Evolutionary conservation across 2,113 vertebrate genomes (phyloP), one percentile per base, ranked within the genome.

Genomic region (Lophochroa leadbeateri): DNA sequence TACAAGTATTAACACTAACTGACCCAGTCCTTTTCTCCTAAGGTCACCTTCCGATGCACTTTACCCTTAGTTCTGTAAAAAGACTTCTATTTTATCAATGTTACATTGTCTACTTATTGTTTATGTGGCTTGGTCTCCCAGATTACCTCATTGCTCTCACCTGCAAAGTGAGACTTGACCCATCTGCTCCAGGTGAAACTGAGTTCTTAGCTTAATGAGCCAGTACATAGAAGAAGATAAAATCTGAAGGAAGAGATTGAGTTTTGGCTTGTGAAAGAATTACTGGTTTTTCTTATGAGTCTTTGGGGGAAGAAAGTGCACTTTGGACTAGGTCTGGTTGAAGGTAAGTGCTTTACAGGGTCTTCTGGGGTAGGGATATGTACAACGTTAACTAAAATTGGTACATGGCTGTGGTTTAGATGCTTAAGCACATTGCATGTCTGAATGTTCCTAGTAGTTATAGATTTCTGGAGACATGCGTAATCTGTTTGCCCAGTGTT

Each of bases 221-320:
- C 70, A 41, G 7, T 7, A 15, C 4, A 5, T 5, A 1, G 3
- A 24, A 69, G 31, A 75, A 65, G 33, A 35, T 31, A 64, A 86
- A 80, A n/a, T 2, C 27, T 53, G 50, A 85, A 60, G 43, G 31
- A 67, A 53, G 43, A 5, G 5, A 2, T 0, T 2, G 0, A 3
- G 0, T 1, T 76, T 9, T 2, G 1, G 2, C 6, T 0, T 37
- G 14, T 61, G 6, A 1, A 9, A 11, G 25, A 1, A 2, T 9
- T 0, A 0, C 0, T 39, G 5, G 0, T 0, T 7, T 53, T 57
- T 24, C 0, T 0, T 17, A 0, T 11, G 3, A 1, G 10, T 0
- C 0, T 43, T 2, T 47, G 6, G 16, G 20, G 3, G 8, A 17
- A 11, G 12, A 50, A 11, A 6, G 1, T 37, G 11, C 0, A 0